Evolutionary conservation across 2,797 vertebrate species (phyloP), one percentile per base, ranked within the genome.

Genomic region (Petrocephalus sullivani): DNA sequence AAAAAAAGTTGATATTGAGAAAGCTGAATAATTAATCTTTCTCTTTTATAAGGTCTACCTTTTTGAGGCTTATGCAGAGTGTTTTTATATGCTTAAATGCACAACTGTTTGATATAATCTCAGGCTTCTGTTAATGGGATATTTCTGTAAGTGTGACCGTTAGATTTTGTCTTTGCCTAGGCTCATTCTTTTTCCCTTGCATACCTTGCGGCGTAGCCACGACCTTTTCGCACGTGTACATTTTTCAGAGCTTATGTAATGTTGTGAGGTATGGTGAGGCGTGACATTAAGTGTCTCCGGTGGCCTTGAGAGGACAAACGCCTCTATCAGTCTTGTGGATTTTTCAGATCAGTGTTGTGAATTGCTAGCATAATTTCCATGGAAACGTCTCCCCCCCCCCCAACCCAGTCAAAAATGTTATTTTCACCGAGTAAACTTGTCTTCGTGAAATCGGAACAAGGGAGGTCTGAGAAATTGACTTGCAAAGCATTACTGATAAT

Each of bases 371-470:
- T 75, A 56, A 88, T 88, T 88, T 86, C 88, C 88, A 86, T 86
- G 88, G 84, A 88, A 88, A 88, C 49, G 12, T 41, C 6, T 56
- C 8, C 28, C 1, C 0, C 41, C 64, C 85, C 54, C 28, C 28
- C 28, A 28, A 28, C 28, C 28, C 4, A 64, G 51, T 28, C 23
- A 37, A 46, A 88, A 53, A 64, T 88, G 83, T 67, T 7, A 58
- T 82, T 88, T 88, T 23, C 33, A 56, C 64, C n/a, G 4, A 21
- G 37, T 49, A 54, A 3, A 53, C 49, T 49, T 53, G 33, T 75
- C 8, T 19, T 33, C 88, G 81, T 89, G 57, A 92, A 92, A 85
- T 90, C 86, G 88, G 84, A 87, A 89, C 67, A 88, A 88, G 88
- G 64, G 87, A 60, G 51, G 71, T 61, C 23, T 1, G 49, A 49